Evolutionary conservation across 2,113 vertebrate species (phyloP).

Genomic region (Cololabis saira): DNA sequence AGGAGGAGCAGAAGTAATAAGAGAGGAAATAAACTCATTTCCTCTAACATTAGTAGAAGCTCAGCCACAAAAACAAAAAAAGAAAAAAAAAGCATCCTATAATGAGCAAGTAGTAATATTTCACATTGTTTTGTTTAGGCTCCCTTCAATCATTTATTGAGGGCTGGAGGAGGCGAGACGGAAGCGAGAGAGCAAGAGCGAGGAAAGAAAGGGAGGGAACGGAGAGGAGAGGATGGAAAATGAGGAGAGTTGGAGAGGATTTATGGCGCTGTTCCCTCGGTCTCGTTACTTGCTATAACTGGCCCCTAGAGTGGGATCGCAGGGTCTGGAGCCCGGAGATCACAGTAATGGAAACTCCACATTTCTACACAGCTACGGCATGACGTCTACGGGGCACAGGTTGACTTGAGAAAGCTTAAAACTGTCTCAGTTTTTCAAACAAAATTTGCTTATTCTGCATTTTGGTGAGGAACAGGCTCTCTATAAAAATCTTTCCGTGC

Average conservation of each 20-base stretch:
- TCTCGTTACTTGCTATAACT: slow-evolving; percentile 80
- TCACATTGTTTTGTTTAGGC: slow-evolving; percentile 43
- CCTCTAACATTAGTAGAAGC: slow-evolving; percentile 28
- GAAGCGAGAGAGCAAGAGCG: slow-evolving; percentile 21
- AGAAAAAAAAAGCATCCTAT: slow-evolving; percentile 34
- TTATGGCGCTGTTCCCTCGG: slow-evolving; percentile 76
- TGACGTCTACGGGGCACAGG: slow-evolving; percentile 52
- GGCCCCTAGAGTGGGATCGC: slow-evolving; percentile 77
- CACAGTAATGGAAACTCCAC: slow-evolving; percentile 78
- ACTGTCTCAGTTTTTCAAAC: slow-evolving; percentile 21
- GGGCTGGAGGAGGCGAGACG: slow-evolving; percentile 31
- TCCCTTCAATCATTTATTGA: slow-evolving; percentile 48
- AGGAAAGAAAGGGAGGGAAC: slow-evolving; percentile 33
- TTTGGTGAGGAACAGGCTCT: slow-evolving; percentile 18
- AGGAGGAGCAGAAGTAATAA: slow-evolving; percentile 3
- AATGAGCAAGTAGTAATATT: slow-evolving; percentile 42
- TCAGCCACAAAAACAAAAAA: slow-evolving; percentile 4
- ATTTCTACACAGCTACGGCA: slow-evolving; percentile 62
- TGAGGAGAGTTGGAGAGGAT: slow-evolving; percentile 68
- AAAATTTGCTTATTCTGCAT: slow-evolving; percentile 20
- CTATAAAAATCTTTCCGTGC: slow-evolving; percentile 24
- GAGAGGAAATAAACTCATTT: slow-evolving; percentile 41
- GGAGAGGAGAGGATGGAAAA: slow-evolving; percentile 55
- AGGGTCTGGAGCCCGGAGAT: slow-evolving; percentile 64
- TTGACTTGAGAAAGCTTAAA: slow-evolving; percentile 17